Conservation (phyloP, 1,140 invertebrate genomes). For the Aphaenogaster ashmeadi region DNA sequence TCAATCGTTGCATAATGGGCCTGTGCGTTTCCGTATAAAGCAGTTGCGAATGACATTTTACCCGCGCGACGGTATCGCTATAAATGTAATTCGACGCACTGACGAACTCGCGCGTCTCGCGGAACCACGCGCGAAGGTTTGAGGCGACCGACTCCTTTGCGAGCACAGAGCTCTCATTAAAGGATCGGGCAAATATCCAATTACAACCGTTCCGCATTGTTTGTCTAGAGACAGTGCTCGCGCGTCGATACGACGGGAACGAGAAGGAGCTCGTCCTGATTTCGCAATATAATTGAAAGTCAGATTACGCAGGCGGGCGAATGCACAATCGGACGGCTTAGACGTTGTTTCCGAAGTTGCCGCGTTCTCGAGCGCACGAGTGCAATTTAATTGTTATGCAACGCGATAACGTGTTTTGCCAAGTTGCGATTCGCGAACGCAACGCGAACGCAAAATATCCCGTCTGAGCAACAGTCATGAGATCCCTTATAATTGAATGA, state of each 20-base stretch:
- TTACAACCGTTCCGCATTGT: constrained; percentile 51
- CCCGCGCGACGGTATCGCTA: neutral
- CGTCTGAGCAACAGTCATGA: neutral
- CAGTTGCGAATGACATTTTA: constrained; percentile 21
- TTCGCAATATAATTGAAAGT: constrained; percentile 55
- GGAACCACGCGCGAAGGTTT: constrained; percentile 2
- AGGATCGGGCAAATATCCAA: constrained; percentile 38
- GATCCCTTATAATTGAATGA: neutral
- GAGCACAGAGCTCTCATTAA: constrained; percentile 22
- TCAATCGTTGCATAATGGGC: constrained; percentile 13
- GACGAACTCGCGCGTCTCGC: neutral
- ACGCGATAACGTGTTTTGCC: constrained; percentile 17
- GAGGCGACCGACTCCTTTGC: neutral
- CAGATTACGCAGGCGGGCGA: constrained; percentile 42
- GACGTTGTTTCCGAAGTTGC: constrained; percentile 33
- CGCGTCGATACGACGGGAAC: constrained; percentile 24
- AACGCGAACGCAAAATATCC: neutral
- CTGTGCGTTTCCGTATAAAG: neutral
- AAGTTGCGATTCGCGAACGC: neutral
- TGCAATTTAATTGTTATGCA: constrained; percentile 33
- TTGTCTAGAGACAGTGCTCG: constrained; percentile 15
- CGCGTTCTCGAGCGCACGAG: neutral
- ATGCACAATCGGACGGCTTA: constrained; percentile 38
- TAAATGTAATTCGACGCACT: neutral
- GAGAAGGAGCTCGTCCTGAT: constrained; percentile 37